phyloP scores from a whole-genome alignment of 2,113 vertebrate species.

The Myotis yumanensis region DNA sequence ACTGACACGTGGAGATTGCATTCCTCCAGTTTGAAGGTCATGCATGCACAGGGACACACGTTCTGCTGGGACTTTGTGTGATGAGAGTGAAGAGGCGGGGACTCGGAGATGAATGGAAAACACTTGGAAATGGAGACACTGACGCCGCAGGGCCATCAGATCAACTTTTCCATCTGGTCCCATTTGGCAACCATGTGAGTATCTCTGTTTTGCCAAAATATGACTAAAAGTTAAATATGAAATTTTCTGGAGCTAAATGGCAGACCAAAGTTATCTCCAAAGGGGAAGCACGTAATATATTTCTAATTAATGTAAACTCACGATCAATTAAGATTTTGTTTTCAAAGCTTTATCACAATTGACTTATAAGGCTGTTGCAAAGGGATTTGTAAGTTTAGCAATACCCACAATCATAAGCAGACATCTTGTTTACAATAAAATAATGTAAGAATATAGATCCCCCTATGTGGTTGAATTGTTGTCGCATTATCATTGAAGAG shows the following conservation, averaged over 20 bases:
- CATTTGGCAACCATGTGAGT: slow-evolving; percentile 9
- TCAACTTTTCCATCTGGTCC: slow-evolving; percentile 69
- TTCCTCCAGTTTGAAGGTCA: background rate
- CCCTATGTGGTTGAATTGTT: background rate
- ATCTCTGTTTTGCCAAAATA: slow-evolving; percentile 54
- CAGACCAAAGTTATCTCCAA: background rate
- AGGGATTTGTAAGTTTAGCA: background rate
- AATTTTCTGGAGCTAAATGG: slow-evolving; percentile 28
- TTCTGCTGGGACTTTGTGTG: background rate
- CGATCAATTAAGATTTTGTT: background rate
- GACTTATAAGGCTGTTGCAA: background rate
- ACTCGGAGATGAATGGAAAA: background rate
- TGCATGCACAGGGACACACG: background rate
- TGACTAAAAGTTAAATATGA: slow-evolving; percentile 64
- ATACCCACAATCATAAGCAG: background rate
- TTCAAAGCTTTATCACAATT: slow-evolving; percentile 25
- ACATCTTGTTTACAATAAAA: background rate
- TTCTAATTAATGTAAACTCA: slow-evolving; percentile 4
- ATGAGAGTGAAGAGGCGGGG: background rate
- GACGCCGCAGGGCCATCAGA: background rate
- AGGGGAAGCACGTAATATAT: background rate
- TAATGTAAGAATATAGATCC: background rate
- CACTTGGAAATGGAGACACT: background rate
- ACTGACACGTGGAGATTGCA: background rate
- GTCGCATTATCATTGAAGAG: background rate